These are phyloP conservation scores for Sinonovacula constricta DNA, from an alignment of 1,140 invertebrate genomes.

Conservation along the genomic window DNA sequence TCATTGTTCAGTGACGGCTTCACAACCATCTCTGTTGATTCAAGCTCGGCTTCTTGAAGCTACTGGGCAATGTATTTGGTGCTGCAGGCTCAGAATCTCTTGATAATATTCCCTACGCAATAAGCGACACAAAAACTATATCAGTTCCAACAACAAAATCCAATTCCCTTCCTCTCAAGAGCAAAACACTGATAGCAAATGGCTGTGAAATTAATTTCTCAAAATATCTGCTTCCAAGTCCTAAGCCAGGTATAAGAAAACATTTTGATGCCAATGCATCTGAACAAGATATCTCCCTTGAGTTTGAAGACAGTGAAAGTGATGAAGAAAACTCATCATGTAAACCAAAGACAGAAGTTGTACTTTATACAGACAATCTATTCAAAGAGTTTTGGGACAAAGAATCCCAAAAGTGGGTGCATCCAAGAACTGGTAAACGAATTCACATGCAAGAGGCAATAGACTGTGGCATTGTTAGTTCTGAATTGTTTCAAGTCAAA, in stretches of 20 bases:
- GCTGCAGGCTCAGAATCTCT: background rate
- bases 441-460: slow-evolving; percentile 88
- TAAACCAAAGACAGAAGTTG: slow-evolving; percentile 37
- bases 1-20: background rate
- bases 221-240: slow-evolving; percentile 33
- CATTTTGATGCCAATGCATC: background rate
- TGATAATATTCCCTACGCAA: background rate
- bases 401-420: slow-evolving; percentile 71
- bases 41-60: background rate
- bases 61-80: slow-evolving; percentile 24
- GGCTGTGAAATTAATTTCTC: slow-evolving; percentile 47
- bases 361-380: slow-evolving; percentile 55
- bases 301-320: slow-evolving; percentile 21
- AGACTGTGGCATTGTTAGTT: slow-evolving; percentile 83
- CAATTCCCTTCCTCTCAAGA: slow-evolving; percentile 17
- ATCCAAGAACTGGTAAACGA: slow-evolving; percentile 88
- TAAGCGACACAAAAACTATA: background rate
- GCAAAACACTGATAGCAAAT: slow-evolving; percentile 30
- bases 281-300: background rate
- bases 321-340: slow-evolving; percentile 19
- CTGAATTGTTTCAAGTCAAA: slow-evolving; percentile 84
- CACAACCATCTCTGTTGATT: background rate
- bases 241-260: background rate
- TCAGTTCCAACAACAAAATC: too few relatives aligned
- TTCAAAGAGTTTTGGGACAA: slow-evolving; percentile 71